Evolutionary conservation across 2,888 invertebrate genomes (phyloP).

Genomic region (Diabrotica balteata): DNA sequence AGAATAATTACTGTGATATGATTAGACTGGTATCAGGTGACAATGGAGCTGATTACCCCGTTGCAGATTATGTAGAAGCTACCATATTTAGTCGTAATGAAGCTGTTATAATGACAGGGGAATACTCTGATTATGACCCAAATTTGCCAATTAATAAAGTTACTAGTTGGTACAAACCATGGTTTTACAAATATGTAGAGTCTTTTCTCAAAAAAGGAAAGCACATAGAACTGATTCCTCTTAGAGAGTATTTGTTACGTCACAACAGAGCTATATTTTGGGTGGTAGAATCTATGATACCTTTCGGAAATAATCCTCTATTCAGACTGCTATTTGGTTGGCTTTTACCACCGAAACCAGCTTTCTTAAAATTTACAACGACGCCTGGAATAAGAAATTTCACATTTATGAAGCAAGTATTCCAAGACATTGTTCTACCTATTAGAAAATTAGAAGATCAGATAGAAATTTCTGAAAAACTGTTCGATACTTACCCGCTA

Average conservation of each 20-base stretch:
- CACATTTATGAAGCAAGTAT: constrained; percentile 75
- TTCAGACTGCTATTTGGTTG: constrained; percentile 71
- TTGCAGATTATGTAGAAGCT: constrained; percentile 71
- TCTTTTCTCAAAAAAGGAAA: constrained; percentile 64
- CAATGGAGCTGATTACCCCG: constrained; percentile 58
- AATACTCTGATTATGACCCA: constrained; percentile 68
- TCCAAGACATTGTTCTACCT: constrained; percentile 75
- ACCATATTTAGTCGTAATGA: constrained; percentile 68
- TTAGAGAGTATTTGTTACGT: constrained; percentile 69
- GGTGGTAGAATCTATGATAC: constrained; percentile 76
- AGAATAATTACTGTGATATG: constrained; percentile 69
- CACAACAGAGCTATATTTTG: constrained; percentile 76
- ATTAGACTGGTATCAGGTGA: constrained; percentile 69
- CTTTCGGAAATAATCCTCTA: constrained; percentile 71
- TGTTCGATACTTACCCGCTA: constrained; percentile 73
- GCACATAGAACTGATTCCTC: constrained; percentile 68
- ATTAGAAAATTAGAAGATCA: constrained; percentile 70
- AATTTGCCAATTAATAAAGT: constrained; percentile 65
- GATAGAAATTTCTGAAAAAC: constrained; percentile 65
- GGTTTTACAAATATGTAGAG: constrained; percentile 75
- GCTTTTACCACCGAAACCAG: constrained; percentile 74
- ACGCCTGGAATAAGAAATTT: constrained; percentile 72
- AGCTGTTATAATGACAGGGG: constrained; percentile 72
- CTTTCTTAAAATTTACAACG: constrained; percentile 76
- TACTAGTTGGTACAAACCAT: constrained; percentile 73